phyloP scores from a whole-genome alignment of 2,113 vertebrate genomes.

The Pelodiscus sinensis region DNA sequence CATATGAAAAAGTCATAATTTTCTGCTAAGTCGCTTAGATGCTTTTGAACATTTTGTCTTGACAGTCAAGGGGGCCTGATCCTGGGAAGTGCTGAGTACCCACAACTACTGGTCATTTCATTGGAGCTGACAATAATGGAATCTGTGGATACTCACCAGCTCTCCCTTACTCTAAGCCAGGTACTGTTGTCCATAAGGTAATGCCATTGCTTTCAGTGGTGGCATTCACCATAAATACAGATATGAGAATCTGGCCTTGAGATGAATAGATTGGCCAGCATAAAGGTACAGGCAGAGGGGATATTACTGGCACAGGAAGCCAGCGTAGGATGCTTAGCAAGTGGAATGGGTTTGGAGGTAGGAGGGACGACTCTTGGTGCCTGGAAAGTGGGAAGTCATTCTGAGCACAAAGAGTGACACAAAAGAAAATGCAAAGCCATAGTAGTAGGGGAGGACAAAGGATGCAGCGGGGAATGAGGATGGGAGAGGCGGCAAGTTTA shows the following conservation, averaged over 20 bases:
- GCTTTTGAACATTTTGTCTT: slow-evolving; percentile 32
- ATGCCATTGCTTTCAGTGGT: slow-evolving; percentile 6
- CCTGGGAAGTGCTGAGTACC: neutral
- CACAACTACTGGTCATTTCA: neutral
- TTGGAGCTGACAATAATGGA: neutral
- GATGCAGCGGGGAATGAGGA: neutral
- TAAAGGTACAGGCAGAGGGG: neutral
- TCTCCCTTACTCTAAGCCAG: neutral
- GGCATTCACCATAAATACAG: neutral
- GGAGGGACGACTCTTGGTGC: neutral
- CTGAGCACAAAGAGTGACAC: neutral
- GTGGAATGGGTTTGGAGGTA: neutral
- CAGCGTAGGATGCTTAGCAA: neutral
- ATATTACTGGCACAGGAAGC: neutral
- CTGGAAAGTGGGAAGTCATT: neutral
- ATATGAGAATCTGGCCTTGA: neutral
- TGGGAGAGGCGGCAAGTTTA: neutral
- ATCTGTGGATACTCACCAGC: neutral
- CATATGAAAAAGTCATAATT: slow-evolving; percentile 2
- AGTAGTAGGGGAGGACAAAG: neutral
- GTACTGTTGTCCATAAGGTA: slow-evolving; percentile 21
- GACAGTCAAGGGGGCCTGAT: neutral
- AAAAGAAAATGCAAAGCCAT: neutral
- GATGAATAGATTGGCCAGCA: neutral
- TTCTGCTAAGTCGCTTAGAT: neutral